Base-by-base conservation (phyloP, 2,888 invertebrate genomes). In the Erebia epiphron region DNA sequence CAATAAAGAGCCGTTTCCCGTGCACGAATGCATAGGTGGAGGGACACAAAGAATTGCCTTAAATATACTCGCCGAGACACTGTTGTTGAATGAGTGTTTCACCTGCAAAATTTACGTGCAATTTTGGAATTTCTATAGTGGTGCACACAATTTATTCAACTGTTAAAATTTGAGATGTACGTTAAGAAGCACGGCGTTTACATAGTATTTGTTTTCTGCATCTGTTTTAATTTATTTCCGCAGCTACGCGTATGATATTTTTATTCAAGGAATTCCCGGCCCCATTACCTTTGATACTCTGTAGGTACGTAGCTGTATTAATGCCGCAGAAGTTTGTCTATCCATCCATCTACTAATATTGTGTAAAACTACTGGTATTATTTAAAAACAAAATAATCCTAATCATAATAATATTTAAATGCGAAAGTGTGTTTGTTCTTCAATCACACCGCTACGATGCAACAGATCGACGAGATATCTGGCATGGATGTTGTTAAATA, bases 21-120 rank as follows among this genome's bases (percentile, higher is more conserved):
- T 75, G 75, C 46, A 58, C 21, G 41, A 56, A 68, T 64, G 50
- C 60, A 54, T 61, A 69, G 68, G 67, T 67, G 60, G 68, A 63
- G 62, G 62, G 67, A 67, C 67, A 49, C 57, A 72, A 77, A 74
- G 76, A 75, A 78, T 77, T 73, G 77, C 76, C 77, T 77, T 81
- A 80, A 81, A 82, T 83, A 82, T 82, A 82, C 77, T 78, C 76
- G 78, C 79, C 79, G 78, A 79, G 78, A 82, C 77, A 79, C 70
- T 77, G 77, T 75, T 76, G 77, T 76, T 75, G 77, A 73, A 73
- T 79, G 76, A 75, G 75, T 74, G 74, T 76, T 74, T 64, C 73
- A 73, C 76, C 74, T 73, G 68, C 79, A 77, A 77, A 78, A 81
- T 81, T 78, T 80, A 78, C 75, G 76, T 73, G 76, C 79, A 75